Percentiles rank a stretch among this genome's conserved stretches.
These are phyloP conservation scores for Cephalopholis sonnerati DNA, from an alignment of 2,113 vertebrate genomes.

Conservation along the genomic window DNA sequence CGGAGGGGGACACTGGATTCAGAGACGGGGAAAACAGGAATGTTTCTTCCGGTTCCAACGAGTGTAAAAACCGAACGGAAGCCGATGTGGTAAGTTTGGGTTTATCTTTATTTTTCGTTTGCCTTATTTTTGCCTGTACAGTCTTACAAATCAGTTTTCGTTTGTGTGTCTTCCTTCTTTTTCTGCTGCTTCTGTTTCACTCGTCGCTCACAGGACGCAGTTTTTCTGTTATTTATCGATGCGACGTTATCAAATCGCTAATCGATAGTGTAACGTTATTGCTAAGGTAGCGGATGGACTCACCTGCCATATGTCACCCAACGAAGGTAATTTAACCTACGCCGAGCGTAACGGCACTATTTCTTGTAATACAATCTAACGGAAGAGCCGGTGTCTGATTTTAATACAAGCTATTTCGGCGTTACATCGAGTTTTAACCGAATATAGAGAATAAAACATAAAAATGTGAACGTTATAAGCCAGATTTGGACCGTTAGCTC, in stretches of 20 bases:
- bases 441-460: not conserved
- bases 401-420: not conserved
- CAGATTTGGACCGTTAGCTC: not conserved
- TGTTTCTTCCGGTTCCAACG: constrained; percentile 85
- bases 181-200: not conserved
- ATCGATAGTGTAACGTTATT: constrained; percentile 50
- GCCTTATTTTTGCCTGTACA: not conserved
- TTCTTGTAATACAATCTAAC: not conserved
- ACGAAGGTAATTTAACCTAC: not conserved
- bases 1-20: constrained; percentile 46
- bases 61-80: constrained; percentile 82
- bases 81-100: constrained; percentile 82
- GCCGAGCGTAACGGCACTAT: not conserved
- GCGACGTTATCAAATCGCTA: constrained; percentile 45
- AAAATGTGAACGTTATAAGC: not conserved
- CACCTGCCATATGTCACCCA: constrained; percentile 39
- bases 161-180: not conserved
- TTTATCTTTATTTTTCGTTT: constrained; percentile 8
- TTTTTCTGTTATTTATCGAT: constrained; percentile 32
- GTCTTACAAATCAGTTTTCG: not conserved
- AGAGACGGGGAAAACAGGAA: constrained; percentile 76
- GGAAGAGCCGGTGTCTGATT: not conserved
- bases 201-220: not conserved
- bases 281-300: constrained; percentile 49
- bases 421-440: not conserved